A percentile compares a stretch with the other conserved stretches of the same genome.
Evolutionary conservation across 2,888 invertebrate species (phyloP).

Genomic region (Muscina levida): DNA sequence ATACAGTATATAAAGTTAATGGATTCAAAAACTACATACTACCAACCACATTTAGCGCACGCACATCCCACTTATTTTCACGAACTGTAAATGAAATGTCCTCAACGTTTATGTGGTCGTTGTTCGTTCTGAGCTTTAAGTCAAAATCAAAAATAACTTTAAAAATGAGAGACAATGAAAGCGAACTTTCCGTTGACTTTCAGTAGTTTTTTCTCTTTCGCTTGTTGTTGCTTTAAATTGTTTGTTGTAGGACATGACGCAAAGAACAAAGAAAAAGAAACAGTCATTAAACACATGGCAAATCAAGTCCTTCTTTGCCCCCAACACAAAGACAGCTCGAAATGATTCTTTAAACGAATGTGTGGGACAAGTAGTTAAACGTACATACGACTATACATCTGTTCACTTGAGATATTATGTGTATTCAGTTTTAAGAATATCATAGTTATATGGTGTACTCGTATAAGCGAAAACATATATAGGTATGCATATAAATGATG

Average conservation of each 20-base stretch:
- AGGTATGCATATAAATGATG: not conserved
- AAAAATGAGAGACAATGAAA: constrained; percentile 47
- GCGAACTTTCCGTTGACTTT: constrained; percentile 49
- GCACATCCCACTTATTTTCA: too few relatives aligned
- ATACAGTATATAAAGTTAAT: too few relatives aligned
- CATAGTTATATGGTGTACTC: not conserved
- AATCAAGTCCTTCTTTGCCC: constrained; percentile 45
- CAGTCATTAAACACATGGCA: constrained; percentile 32
- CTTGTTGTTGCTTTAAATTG: not conserved
- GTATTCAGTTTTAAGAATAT: too few relatives aligned
- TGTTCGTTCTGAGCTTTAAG: too few relatives aligned
- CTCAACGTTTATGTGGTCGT: too few relatives aligned
- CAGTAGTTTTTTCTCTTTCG: constrained; percentile 34
- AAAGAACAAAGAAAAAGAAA: constrained; percentile 17
- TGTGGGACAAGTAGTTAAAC: too few relatives aligned
- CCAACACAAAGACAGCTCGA: constrained; percentile 31
- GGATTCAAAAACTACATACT: too few relatives aligned
- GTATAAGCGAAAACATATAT: not conserved
- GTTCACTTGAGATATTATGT: too few relatives aligned
- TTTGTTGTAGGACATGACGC: not conserved
- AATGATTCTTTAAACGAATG: not conserved
- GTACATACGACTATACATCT: too few relatives aligned
- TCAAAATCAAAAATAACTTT: not conserved
- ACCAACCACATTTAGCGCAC: too few relatives aligned
- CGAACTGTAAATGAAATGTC: too few relatives aligned